A percentile compares a stretch with the other conserved stretches of the same genome.
Conservation (phyloP, 2,888 invertebrate species). For the Acanthosoma haemorrhoidale region DNA sequence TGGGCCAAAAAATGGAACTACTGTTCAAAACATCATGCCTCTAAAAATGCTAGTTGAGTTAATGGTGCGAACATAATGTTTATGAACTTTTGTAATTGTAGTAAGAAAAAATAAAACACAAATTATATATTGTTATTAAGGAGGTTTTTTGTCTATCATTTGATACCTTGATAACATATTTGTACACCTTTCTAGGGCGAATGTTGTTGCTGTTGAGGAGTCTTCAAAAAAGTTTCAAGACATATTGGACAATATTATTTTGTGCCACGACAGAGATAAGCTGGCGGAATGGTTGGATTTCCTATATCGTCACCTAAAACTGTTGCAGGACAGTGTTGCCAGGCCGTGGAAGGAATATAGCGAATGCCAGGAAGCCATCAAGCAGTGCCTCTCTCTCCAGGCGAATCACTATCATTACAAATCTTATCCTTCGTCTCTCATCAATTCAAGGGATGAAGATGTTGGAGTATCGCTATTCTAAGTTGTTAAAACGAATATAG, state of each 20-base stretch:
- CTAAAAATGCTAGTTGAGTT: too few species aligned
- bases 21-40: too few species aligned
- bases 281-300: constrained; percentile 37
- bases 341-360: constrained; percentile 41
- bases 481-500: background rate
- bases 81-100: too few species aligned
- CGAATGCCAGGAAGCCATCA: constrained; percentile 42
- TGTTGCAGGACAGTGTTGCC: constrained; percentile 38
- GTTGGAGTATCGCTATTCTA: constrained; percentile 15
- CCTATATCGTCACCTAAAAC: constrained; percentile 37
- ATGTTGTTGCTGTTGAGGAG: constrained; percentile 23
- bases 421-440: background rate
- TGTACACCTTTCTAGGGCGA: background rate
- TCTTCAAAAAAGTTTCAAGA: constrained; percentile 33
- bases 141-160: background rate
- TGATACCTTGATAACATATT: background rate
- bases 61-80: too few species aligned
- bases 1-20: too few species aligned
- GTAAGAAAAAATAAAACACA: too few species aligned
- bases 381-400: constrained; percentile 40
- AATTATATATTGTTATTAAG: background rate
- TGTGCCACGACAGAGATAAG: constrained; percentile 28
- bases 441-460: background rate
- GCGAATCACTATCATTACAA: constrained; percentile 40
- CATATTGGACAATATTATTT: constrained; percentile 31